A percentile compares a stretch with the other conserved stretches of the same genome.
Conservation (phyloP, 2,888 invertebrate species). For the Himalopsyche anomala region DNA sequence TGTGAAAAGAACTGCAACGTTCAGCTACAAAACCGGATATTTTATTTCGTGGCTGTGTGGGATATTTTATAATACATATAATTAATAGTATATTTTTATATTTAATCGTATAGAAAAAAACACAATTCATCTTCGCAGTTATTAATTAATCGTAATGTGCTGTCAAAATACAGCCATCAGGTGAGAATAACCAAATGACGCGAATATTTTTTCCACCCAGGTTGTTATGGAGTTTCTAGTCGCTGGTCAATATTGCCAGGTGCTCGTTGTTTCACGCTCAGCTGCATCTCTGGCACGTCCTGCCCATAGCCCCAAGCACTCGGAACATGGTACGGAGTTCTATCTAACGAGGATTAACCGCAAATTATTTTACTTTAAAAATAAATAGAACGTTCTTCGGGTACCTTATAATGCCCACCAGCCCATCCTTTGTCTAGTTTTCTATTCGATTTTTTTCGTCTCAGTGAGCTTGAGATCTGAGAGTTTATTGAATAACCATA, state of each 20-base stretch:
- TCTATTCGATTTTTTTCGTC: background rate
- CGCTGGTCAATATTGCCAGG: conserved; percentile 26
- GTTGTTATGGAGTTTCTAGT: conserved; percentile 21
- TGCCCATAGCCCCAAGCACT: conserved; percentile 25
- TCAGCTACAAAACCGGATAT: too few species aligned
- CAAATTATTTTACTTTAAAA: conserved; percentile 5
- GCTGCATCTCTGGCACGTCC: conserved; percentile 20
- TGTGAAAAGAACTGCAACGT: background rate
- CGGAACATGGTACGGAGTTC: background rate
- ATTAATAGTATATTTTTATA: too few species aligned
- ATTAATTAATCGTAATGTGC: too few species aligned
- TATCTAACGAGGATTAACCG: conserved; percentile 10
- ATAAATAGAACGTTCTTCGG: background rate
- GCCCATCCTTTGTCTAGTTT: background rate
- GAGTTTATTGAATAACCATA: too few species aligned
- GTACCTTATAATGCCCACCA: background rate
- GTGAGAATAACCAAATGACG: background rate
- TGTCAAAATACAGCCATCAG: background rate
- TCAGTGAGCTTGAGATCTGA: too few species aligned
- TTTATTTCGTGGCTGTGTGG: too few species aligned
- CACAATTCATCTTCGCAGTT: too few species aligned
- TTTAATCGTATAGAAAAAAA: too few species aligned
- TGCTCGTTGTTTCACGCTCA: conserved; percentile 26
- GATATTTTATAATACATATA: too few species aligned
- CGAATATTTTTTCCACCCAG: background rate